Conservation (phyloP, 2,113 vertebrate species). For the Otolemur garnettii region DNA sequence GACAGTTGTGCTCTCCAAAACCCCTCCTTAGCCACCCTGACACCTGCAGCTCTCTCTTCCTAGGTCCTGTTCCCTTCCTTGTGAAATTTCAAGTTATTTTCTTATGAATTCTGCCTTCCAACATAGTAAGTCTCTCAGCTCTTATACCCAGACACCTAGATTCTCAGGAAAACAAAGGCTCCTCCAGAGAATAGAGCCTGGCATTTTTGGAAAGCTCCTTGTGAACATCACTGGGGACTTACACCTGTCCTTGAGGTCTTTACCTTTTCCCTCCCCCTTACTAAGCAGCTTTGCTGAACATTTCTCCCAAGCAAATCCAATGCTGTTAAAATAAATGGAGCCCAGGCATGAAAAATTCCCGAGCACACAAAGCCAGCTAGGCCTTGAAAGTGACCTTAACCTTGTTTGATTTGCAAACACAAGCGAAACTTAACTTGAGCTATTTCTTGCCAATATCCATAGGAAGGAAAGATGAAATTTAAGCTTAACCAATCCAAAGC, state of each 20-base stretch:
- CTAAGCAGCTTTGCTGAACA: neutral
- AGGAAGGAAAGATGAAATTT: neutral
- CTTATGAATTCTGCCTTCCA: neutral
- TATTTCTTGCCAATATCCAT: neutral
- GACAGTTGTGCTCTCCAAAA: neutral
- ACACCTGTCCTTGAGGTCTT: neutral
- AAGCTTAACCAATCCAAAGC: neutral
- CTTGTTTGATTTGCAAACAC: neutral
- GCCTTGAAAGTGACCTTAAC: neutral
- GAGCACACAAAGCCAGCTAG: neutral
- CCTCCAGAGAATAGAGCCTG: neutral
- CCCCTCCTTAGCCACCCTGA: neutral
- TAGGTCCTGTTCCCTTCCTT: neutral
- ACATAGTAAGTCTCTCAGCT: neutral
- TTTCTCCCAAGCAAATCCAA: neutral
- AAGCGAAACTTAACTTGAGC: neutral
- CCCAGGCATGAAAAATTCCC: neutral
- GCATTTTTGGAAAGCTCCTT: neutral
- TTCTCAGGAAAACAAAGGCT: slow-evolving; percentile 10
- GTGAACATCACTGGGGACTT: neutral
- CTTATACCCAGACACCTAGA: neutral
- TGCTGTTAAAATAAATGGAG: neutral
- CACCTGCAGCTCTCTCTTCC: neutral
- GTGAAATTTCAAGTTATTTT: slow-evolving; percentile 18
- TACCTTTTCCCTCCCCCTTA: neutral